Percentiles rank a stretch among this genome's conserved stretches.
Conservation (phyloP, 2,797 vertebrate genomes). For the Protonibea diacanthus region DNA sequence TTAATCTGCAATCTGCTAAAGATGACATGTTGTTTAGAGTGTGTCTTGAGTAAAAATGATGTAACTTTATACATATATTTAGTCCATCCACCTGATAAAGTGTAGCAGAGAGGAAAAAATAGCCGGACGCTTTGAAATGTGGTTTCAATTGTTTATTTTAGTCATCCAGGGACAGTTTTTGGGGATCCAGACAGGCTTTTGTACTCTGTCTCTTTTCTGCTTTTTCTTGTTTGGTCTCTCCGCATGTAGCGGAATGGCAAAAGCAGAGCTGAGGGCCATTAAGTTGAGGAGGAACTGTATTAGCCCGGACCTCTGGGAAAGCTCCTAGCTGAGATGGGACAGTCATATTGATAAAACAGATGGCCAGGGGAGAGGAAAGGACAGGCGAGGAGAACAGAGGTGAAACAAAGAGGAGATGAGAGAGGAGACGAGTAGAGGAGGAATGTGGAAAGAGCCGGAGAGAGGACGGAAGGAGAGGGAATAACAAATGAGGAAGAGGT, state of each 20-base stretch:
- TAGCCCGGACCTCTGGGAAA: slow-evolving; percentile 85
- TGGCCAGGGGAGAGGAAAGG: slow-evolving; percentile 79
- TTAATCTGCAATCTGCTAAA: neutral
- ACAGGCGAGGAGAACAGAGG: slow-evolving; percentile 75
- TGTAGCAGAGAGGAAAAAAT: slow-evolving; percentile 63
- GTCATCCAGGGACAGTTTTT: slow-evolving; percentile 76
- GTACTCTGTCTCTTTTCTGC: slow-evolving; percentile 47
- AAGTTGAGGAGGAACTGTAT: slow-evolving; percentile 83
- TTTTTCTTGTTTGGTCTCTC: slow-evolving; percentile 54
- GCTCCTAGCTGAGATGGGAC: slow-evolving; percentile 82
- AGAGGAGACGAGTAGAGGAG: slow-evolving; percentile 59
- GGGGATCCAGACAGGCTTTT: slow-evolving; percentile 70
- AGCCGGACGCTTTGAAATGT: slow-evolving; percentile 76
- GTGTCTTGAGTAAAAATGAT: slow-evolving; percentile 43
- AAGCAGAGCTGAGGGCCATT: slow-evolving; percentile 83
- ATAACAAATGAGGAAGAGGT: slow-evolving; percentile 37
- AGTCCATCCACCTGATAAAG: slow-evolving; percentile 78
- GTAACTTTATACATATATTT: slow-evolving; percentile 75
- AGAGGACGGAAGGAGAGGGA: slow-evolving; percentile 42
- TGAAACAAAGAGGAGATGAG: slow-evolving; percentile 81
- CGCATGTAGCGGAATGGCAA: slow-evolving; percentile 82
- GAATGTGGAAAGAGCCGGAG: slow-evolving; percentile 42
- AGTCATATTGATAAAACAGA: slow-evolving; percentile 87
- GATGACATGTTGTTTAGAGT: slow-evolving; percentile 34
- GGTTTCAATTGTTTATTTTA: slow-evolving; percentile 78